These are phyloP conservation scores for Rhingia campestris DNA, from an alignment of 2,888 invertebrate species.

Conservation along the genomic window DNA sequence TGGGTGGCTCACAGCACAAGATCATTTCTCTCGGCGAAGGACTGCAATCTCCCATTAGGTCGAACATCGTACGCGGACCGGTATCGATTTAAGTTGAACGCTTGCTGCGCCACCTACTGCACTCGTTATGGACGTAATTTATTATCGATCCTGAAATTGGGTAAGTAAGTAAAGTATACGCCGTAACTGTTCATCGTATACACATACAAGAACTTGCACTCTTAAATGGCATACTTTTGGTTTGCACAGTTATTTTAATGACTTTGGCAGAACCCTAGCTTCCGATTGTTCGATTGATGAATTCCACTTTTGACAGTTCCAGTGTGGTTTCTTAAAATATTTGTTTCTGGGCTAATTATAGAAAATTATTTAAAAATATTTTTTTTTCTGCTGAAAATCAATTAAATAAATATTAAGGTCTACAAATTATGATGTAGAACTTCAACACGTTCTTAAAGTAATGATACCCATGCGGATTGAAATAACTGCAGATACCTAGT, in stretches of 20 bases:
- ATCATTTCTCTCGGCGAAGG: conserved; percentile 28
- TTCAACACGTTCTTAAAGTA: too few relatives aligned
- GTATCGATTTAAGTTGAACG: conserved; percentile 12
- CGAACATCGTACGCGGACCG: conserved; percentile 2
- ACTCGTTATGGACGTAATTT: conserved; percentile 22
- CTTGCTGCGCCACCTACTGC: conserved; percentile 4
- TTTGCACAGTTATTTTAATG: not conserved
- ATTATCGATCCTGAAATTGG: conserved; percentile 41
- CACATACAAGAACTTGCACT: conserved; percentile 15
- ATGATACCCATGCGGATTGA: too few relatives aligned
- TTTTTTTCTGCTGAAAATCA: too few relatives aligned
- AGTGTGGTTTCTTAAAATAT: too few relatives aligned
- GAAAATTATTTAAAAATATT: too few relatives aligned
- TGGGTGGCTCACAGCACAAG: conserved; percentile 35
- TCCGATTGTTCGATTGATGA: too few relatives aligned
- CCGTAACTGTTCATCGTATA: conserved; percentile 23
- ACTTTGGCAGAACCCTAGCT: too few relatives aligned
- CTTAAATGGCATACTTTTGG: conserved; percentile 24
- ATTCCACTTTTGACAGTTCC: too few relatives aligned
- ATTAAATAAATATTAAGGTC: too few relatives aligned
- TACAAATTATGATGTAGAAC: too few relatives aligned
- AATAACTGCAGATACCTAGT: too few relatives aligned
- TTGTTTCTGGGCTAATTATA: too few relatives aligned
- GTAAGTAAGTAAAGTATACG: conserved; percentile 24
- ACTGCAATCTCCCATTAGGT: conserved; percentile 52